Conservation (phyloP, 1,140 invertebrate genomes). For the Habropoda laboriosa region DNA sequence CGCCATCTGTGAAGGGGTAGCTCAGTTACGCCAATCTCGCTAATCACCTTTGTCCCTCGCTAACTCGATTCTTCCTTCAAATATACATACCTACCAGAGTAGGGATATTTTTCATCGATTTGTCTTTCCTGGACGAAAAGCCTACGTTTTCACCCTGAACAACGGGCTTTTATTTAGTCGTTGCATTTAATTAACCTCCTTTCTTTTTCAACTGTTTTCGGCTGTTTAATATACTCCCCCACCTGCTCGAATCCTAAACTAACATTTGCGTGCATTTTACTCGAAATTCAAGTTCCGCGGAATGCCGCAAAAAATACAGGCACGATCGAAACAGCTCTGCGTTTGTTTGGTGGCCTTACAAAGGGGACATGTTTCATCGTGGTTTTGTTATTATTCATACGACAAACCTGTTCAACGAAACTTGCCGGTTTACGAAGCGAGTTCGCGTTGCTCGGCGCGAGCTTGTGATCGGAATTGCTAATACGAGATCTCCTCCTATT, state of each 20-base stretch:
- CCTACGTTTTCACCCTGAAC: no score
- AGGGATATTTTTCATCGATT: no score
- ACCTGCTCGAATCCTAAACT: no score
- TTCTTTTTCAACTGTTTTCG: not conserved
- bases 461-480: constrained; percentile 42
- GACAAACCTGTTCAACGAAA: constrained; percentile 26
- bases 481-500: constrained; percentile 20
- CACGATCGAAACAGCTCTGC: not conserved
- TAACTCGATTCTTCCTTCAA: not conserved
- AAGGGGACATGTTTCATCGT: not conserved
- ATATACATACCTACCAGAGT: no score
- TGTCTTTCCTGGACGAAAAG: no score
- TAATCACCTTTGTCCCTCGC: constrained; percentile 4
- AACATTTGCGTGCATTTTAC: no score
- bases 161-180: not conserved
- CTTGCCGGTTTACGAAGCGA: constrained; percentile 31
- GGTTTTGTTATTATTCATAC: constrained; percentile 33
- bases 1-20: constrained; percentile 29
- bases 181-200: constrained; percentile 7
- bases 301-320: no score
- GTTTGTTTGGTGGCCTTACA: not conserved
- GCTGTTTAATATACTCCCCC: not conserved
- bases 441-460: constrained; percentile 13
- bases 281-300: no score
- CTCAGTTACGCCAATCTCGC: not conserved